Percentiles rank a stretch among this genome's conserved stretches.
Evolutionary conservation across 2,797 vertebrate genomes (phyloP).

Genomic region (Crax fasciolata): DNA sequence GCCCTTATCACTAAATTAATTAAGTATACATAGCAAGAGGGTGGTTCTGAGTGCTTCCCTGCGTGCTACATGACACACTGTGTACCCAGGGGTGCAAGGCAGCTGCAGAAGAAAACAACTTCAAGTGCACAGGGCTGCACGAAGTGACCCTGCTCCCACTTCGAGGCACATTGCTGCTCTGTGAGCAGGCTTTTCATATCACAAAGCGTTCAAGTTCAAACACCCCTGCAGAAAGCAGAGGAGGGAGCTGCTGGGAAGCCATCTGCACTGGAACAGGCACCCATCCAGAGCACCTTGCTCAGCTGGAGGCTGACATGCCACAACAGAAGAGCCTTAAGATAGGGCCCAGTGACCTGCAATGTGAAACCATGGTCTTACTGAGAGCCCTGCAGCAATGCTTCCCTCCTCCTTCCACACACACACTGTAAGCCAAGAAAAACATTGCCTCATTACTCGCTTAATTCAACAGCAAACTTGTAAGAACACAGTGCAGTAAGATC

Average conservation of each 20-base stretch:
- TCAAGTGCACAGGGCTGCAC: fast-evolving
- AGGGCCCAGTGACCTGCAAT: fast-evolving
- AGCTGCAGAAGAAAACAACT: background rate
- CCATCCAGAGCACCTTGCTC: background rate
- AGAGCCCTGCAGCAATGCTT: background rate
- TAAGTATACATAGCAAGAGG: background rate
- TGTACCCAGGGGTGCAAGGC: background rate
- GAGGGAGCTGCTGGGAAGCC: background rate
- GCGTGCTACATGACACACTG: background rate
- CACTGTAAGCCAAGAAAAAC: fast-evolving
- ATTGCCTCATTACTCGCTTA: fast-evolving
- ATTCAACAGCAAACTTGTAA: background rate
- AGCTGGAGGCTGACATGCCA: background rate
- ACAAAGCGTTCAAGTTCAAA: fast-evolving
- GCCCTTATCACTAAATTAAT: background rate
- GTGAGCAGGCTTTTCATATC: background rate
- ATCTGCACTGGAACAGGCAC: background rate
- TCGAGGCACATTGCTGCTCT: fast-evolving
- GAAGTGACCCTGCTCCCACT: background rate
- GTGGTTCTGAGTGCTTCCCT: background rate
- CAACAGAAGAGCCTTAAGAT: background rate
- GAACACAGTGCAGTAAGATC: fast-evolving
- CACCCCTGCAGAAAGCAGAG: background rate
- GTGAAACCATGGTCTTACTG: fast-evolving
- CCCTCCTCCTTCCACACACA: background rate